Evolutionary conservation across 2,113 vertebrate genomes (phyloP).

Genomic region (Eublepharis macularius): DNA sequence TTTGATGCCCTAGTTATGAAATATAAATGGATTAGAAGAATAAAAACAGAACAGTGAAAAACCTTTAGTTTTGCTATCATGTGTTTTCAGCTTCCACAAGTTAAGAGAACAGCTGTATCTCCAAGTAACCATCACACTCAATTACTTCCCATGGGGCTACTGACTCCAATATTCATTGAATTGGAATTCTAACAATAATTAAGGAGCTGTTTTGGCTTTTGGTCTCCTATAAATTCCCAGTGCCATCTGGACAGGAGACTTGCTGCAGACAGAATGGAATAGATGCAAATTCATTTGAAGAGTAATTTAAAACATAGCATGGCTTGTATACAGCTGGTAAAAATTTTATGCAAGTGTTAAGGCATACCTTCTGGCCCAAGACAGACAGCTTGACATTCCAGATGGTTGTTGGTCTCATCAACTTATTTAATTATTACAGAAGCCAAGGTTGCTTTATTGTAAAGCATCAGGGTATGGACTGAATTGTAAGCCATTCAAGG

Average conservation of each 20-base stretch:
- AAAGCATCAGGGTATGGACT: background rate
- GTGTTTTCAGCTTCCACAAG: background rate
- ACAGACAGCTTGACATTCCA: slow-evolving; percentile 40
- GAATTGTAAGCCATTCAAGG: background rate
- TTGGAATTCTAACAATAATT: slow-evolving; percentile 6
- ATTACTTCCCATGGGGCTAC: background rate
- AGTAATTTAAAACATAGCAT: slow-evolving; percentile 48
- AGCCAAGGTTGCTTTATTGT: slow-evolving; percentile 40
- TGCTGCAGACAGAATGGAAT: slow-evolving; percentile 53
- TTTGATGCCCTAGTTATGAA: background rate
- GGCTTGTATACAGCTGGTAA: slow-evolving; percentile 32
- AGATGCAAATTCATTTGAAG: slow-evolving; percentile 53
- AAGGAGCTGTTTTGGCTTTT: slow-evolving; percentile 34
- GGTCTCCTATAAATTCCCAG: background rate
- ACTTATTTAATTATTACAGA: background rate
- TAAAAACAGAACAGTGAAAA: background rate
- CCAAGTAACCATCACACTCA: background rate
- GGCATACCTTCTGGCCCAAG: slow-evolving; percentile 3
- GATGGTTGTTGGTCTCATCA: slow-evolving; percentile 38
- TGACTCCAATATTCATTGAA: background rate
- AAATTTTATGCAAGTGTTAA: slow-evolving; percentile 33
- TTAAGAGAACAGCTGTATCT: slow-evolving; percentile 16
- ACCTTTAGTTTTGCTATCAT: background rate
- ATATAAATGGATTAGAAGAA: background rate
- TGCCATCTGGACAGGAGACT: slow-evolving; percentile 57